Evolutionary conservation across 1,140 invertebrate species (phyloP), one percentile per base, ranked within the genome.

Genomic region (Lasioglossum baleicum): DNA sequence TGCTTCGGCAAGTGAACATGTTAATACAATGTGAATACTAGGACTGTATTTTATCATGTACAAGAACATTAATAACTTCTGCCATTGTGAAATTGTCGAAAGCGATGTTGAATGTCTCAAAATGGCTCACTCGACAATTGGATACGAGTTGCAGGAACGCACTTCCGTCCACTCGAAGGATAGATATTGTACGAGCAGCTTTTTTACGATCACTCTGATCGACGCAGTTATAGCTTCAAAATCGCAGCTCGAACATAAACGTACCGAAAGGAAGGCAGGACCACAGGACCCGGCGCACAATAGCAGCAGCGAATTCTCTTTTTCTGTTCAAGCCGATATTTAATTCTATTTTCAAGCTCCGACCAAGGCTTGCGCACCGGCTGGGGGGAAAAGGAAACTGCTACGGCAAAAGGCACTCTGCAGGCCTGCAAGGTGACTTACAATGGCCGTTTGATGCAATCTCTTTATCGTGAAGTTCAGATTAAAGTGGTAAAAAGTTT

Each of bases 391-490:
- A 11, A 83, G 63, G 69, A 67, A 84, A 61, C 73, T 60, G 61
- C 26, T 65, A 71, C 69, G 44, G 60, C 81, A 80, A 84, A 81
- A 72, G 73, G 56, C 40, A 81, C 63, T 84, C 51, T 51, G 31
- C 35, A 51, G 51, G 69, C 31, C 73, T 63, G 58, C 44, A 26
- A 56, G 70, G 82, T 85, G 73, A 85, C 78, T 76, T 75, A 78
- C 63, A 82, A 82, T 60, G 60, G 56, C 76, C 83, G 75, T 85
- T 77, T 67, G 72, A 86, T 86, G 83, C 83, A 86, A 86, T 86
- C 80, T 85, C 80, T 63, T 85, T 86, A 85, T 85, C 84, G 84
- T 82, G 85, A 85, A 86, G 83, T 82, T 86, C 71, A 58, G 84
- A 86, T 86, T 85, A 80, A 85, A 86, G 67, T 67, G 72, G 63